A percentile compares a stretch with the other conserved stretches of the same genome.
Evolutionary conservation across 2,113 vertebrate species (phyloP).

Genomic region (Megalops atlanticus): DNA sequence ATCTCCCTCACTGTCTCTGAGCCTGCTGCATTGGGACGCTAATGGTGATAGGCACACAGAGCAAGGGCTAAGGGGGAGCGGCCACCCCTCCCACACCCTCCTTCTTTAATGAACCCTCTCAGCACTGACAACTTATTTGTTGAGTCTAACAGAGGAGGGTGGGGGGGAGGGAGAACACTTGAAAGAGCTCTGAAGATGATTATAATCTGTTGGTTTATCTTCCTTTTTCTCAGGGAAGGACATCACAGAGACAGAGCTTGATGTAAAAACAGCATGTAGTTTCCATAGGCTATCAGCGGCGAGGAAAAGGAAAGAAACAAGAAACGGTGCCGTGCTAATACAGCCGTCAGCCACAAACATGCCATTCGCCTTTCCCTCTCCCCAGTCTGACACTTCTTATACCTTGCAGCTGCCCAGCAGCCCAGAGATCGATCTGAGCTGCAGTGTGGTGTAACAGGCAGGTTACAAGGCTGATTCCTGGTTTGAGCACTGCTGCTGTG

Average conservation of each 20-base stretch:
- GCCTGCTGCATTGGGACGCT: neutral
- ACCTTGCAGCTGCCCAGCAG: too few relatives aligned
- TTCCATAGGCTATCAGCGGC: neutral
- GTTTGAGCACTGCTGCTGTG: too few relatives aligned
- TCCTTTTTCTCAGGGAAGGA: neutral
- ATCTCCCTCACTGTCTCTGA: neutral
- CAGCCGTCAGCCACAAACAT: neutral
- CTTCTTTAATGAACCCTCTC: neutral
- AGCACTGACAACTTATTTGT: constrained; percentile 38
- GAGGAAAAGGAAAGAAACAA: neutral
- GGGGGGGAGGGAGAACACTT: too few relatives aligned
- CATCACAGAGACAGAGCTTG: neutral
- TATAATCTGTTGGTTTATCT: neutral
- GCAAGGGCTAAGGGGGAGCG: neutral
- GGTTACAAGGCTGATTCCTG: too few relatives aligned
- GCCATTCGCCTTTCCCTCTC: neutral
- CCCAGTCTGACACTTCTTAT: neutral
- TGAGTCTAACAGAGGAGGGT: constrained; percentile 20
- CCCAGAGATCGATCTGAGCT: too few relatives aligned
- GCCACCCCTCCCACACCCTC: neutral
- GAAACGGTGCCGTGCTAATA: neutral
- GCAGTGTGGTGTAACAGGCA: too few relatives aligned
- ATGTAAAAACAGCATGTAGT: neutral
- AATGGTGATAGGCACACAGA: neutral
- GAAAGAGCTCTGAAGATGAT: neutral